These are phyloP conservation scores for Dorcus hopei DNA, from an alignment of 2,888 invertebrate genomes.

Conservation along the genomic window DNA sequence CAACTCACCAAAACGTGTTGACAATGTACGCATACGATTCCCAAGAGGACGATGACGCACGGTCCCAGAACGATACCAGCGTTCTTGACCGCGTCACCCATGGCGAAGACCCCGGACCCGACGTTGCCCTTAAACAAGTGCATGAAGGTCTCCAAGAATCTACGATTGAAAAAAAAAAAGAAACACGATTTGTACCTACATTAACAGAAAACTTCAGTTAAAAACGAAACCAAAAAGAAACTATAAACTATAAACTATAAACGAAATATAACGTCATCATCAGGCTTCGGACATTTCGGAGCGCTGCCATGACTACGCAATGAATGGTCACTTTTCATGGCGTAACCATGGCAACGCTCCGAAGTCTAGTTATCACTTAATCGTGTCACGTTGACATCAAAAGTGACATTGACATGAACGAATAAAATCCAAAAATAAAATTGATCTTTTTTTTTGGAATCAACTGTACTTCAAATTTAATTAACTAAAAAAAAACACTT, in stretches of 20 bases:
- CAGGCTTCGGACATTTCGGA: too few relatives aligned
- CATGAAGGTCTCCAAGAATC: constrained; percentile 83
- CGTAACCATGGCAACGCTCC: too few relatives aligned
- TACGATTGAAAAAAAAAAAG: constrained; percentile 43
- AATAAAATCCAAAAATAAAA: background rate
- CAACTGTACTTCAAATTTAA: too few relatives aligned
- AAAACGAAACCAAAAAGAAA: too few relatives aligned
- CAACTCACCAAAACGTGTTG: constrained; percentile 82
- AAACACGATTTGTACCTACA: background rate
- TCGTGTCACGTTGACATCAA: background rate
- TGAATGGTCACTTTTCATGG: too few relatives aligned
- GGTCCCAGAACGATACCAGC: constrained; percentile 85
- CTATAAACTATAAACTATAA: too few relatives aligned
- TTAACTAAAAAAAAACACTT: constrained; percentile 45
- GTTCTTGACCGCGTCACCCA: constrained; percentile 92
- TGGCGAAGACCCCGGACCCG: constrained; percentile 92
- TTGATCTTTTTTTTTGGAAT: too few relatives aligned
- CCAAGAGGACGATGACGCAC: constrained; percentile 73
- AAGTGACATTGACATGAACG: too few relatives aligned
- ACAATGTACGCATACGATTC: constrained; percentile 84
- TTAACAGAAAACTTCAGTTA: background rate
- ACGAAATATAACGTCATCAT: background rate
- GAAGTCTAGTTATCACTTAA: too few relatives aligned
- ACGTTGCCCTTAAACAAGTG: constrained; percentile 94
- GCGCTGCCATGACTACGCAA: too few relatives aligned